Percentiles rank a stretch among this genome's conserved stretches.
These are phyloP conservation scores for Ramphastos sulfuratus DNA, from an alignment of 2,113 vertebrate genomes.

Conservation along the genomic window DNA sequence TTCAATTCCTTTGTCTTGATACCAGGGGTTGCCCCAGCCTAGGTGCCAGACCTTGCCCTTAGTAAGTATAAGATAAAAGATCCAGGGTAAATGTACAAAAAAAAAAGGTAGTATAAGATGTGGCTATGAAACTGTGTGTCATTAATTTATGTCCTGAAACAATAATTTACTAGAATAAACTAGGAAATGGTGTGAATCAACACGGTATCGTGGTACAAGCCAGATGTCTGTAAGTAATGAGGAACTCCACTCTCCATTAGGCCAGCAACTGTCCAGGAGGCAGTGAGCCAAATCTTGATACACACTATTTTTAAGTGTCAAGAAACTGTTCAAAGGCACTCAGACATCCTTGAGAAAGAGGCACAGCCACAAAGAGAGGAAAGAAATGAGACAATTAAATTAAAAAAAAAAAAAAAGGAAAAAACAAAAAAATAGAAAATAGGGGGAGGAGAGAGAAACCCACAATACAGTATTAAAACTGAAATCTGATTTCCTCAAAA, in stretches of 20 bases:
- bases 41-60: not conserved
- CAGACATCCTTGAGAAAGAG: slow-evolving; percentile 21
- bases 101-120: not conserved
- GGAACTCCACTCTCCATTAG: not conserved
- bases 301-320: not conserved
- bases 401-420: not conserved
- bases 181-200: not conserved
- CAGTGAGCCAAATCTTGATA: not conserved
- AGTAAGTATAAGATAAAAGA: not conserved
- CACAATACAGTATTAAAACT: not conserved
- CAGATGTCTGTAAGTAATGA: not conserved
- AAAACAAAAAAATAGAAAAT: not conserved
- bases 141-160: not conserved
- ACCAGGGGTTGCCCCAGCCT: not conserved
- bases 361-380: not conserved
- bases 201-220: not conserved
- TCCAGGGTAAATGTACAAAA: not conserved
- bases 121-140: not conserved
- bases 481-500: not conserved
- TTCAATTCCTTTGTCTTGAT: not conserved
- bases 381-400: slow-evolving; percentile 4
- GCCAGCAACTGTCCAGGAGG: not conserved
- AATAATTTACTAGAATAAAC: not conserved
- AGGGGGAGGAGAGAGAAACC: not conserved
- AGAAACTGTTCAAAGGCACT: not conserved